Evolutionary conservation across 2,888 invertebrate species (phyloP).

Genomic region (Agrochola lychnidis): DNA sequence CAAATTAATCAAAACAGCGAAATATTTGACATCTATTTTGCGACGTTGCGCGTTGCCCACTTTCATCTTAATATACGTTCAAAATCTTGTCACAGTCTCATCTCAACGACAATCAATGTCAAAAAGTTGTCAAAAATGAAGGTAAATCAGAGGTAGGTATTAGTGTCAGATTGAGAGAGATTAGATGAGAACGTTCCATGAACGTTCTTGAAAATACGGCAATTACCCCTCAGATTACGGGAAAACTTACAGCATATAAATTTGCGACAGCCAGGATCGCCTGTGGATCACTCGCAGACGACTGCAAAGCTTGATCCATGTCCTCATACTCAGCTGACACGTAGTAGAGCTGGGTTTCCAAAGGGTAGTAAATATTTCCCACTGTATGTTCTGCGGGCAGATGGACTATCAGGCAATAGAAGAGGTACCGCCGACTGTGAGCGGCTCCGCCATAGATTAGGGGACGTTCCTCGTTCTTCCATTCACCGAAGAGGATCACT

Average conservation of each 20-base stretch:
- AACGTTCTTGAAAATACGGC: not conserved
- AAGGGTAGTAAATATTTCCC: slow-evolving; percentile 75
- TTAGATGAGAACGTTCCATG: not conserved
- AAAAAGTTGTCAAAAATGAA: too few relatives aligned
- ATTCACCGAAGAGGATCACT: slow-evolving; percentile 78
- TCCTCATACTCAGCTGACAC: slow-evolving; percentile 79
- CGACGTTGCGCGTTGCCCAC: too few relatives aligned
- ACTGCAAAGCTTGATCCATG: slow-evolving; percentile 72
- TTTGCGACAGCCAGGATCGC: slow-evolving; percentile 80
- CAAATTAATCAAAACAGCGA: too few relatives aligned
- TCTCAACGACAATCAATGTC: too few relatives aligned
- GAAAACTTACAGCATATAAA: slow-evolving; percentile 76
- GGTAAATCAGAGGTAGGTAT: too few relatives aligned
- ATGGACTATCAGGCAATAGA: slow-evolving; percentile 79
- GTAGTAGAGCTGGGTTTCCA: slow-evolving; percentile 80
- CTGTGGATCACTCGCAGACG: slow-evolving; percentile 74
- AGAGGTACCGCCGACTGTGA: slow-evolving; percentile 81
- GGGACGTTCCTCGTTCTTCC: slow-evolving; percentile 73
- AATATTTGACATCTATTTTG: too few relatives aligned
- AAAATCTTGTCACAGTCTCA: too few relatives aligned
- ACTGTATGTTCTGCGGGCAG: slow-evolving; percentile 83
- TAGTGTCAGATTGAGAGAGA: too few relatives aligned
- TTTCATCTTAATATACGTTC: too few relatives aligned
- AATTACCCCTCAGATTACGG: not conserved
- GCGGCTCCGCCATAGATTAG: slow-evolving; percentile 81